Evolutionary conservation across 2,797 vertebrate species (phyloP).

Genomic region (Channallabes apus): DNA sequence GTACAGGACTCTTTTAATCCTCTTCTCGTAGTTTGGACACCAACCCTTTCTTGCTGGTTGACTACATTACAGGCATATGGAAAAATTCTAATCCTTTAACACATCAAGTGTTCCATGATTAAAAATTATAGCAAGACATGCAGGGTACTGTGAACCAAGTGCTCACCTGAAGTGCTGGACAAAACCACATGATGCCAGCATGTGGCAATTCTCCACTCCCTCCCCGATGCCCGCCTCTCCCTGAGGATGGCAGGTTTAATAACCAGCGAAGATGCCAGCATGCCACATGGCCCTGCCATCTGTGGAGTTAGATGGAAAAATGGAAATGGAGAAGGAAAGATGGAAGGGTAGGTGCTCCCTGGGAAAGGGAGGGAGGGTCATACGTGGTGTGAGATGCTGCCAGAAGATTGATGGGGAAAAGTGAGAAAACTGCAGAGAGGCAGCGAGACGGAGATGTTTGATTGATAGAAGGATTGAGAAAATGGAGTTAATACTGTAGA

Average conservation of each 20-base stretch:
- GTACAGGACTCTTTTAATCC: too few species aligned
- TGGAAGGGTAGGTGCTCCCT: constrained; percentile 8
- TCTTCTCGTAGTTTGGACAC: background rate
- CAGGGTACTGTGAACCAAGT: background rate
- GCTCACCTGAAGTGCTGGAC: constrained; percentile 31
- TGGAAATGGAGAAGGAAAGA: constrained; percentile 14
- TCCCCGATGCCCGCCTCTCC: constrained; percentile 61
- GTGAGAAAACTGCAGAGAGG: constrained; percentile 14
- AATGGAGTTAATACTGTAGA: constrained; percentile 47
- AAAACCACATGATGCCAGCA: constrained; percentile 49
- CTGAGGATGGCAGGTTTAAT: constrained; percentile 64
- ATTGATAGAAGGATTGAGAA: constrained; percentile 41
- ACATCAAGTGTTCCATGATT: constrained; percentile 10
- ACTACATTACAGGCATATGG: constrained; percentile 6
- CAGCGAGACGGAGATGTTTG: constrained; percentile 10
- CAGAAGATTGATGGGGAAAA: constrained; percentile 29
- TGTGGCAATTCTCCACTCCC: constrained; percentile 51
- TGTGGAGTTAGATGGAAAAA: constrained; percentile 53
- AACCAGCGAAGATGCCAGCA: constrained; percentile 68
- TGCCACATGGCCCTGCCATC: constrained; percentile 64
- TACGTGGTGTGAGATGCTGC: constrained; percentile 19
- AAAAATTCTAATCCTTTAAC: constrained; percentile 16
- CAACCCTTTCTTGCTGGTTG: background rate
- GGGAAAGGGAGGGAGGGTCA: constrained; percentile 17
- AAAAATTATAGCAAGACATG: background rate